Base-by-base conservation (phyloP, 2,113 vertebrate genomes). In the Hassar affinis region DNA sequence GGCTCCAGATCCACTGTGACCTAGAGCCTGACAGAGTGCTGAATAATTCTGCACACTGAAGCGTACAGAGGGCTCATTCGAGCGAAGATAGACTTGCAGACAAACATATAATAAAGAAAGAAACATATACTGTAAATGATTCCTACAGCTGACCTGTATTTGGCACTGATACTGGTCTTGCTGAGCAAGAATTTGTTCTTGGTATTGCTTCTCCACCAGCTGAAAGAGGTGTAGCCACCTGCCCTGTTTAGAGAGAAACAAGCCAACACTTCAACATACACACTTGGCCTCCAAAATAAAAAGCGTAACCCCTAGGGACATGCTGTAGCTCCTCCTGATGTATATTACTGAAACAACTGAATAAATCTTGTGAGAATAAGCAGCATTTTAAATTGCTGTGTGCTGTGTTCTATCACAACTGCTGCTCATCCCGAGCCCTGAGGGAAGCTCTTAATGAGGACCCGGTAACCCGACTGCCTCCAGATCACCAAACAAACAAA, bases 81-180 rank as follows among this genome's bases (percentile, higher is more conserved):
- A 72, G 17, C 12, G 74, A 45, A 20, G 17, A 78, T 22, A 12
- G n/a, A 54, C 52, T 56, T 20, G 25, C 47, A 49, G 59, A 54
- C 22, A 83, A 10, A 64, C 35, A 82, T 5, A 45, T 14, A 56
- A 25, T 35, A 30, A 62, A 15, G 7, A 74, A 49, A 71, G 6
- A 64, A 25, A 27, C 42, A 61, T 22, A 38, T 10, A 18, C 20
- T 77, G 10, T 27, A 51, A 52, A 57, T 77, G 7, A 33, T 84
- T 45, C 74, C 22, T 27, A 15, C 17, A 74, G 91, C 93, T 93
- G 86, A 92, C 97, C 90, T 98, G 97, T 88, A 99, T 96, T 88
- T 98, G 97, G 90, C 93, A 95, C 93, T 95, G 95, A 90, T 98
- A 97, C 81, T 97, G 95, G 59, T 97, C 96, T 89, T 98, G 97